Evolutionary conservation across 2,888 invertebrate species (phyloP).

Genomic region (Callosobruchus maculatus): DNA sequence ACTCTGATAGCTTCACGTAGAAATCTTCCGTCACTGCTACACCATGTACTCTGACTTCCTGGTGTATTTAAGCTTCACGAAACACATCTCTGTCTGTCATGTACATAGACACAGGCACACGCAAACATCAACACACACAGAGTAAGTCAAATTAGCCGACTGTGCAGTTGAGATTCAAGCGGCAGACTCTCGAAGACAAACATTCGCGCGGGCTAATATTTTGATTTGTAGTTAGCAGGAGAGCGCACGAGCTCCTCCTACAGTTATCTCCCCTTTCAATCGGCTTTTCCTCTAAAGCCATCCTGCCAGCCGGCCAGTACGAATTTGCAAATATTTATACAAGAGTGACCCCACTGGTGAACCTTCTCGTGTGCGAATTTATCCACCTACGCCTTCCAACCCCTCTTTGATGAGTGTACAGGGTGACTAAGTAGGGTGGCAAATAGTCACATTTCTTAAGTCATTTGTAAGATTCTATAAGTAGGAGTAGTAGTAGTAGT

Average conservation of each 20-base stretch:
- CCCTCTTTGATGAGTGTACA: background rate
- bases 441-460: too few species aligned
- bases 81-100: too few species aligned
- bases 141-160: background rate
- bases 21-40: too few species aligned
- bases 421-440: background rate
- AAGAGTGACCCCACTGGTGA: slow-evolving; percentile 11
- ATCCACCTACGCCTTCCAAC: background rate
- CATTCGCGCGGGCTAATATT: slow-evolving; percentile 15
- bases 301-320: slow-evolving; percentile 1
- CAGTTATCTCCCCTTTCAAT: slow-evolving; percentile 6
- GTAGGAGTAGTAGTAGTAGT: too few species aligned
- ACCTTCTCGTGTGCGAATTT: background rate
- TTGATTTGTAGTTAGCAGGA: slow-evolving; percentile 29
- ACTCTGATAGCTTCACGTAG: too few species aligned
- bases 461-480: too few species aligned
- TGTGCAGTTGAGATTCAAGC: background rate
- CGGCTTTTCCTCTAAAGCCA: slow-evolving; percentile 17
- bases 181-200: background rate
- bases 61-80: too few species aligned
- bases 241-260: slow-evolving; percentile 8
- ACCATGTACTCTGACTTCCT: too few species aligned
- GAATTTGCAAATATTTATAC: slow-evolving; percentile 18
- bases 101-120: background rate
- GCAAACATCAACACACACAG: background rate